A percentile compares a stretch with the other conserved stretches of the same genome.
These are phyloP conservation scores for Aleiodes leptofemur DNA, from an alignment of 2,888 invertebrate genomes.

Conservation along the genomic window DNA sequence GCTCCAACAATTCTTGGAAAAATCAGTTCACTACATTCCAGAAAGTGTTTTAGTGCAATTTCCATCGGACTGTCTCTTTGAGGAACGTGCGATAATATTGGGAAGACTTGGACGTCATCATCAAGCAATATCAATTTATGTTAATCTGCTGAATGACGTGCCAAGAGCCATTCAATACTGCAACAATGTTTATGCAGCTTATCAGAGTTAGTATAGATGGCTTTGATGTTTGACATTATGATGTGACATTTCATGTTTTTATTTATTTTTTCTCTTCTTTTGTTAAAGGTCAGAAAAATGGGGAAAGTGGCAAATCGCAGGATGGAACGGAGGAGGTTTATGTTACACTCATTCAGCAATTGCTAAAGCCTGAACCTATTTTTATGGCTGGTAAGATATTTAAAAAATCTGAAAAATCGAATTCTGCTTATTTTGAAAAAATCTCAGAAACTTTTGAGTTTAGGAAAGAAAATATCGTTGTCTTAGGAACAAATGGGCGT, in stretches of 20 bases:
- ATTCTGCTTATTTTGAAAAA: neutral
- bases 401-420: neutral
- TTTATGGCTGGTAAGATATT: slow-evolving; percentile 62
- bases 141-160: slow-evolving; percentile 89
- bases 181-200: slow-evolving; percentile 80
- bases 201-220: slow-evolving; percentile 65
- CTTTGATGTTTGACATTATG: neutral
- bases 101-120: slow-evolving; percentile 94
- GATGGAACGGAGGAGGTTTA: slow-evolving; percentile 77
- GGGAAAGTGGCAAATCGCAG: slow-evolving; percentile 63
- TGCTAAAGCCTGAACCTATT: slow-evolving; percentile 75
- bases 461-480: neutral
- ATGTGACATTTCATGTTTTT: neutral
- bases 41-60: slow-evolving; percentile 92
- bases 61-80: slow-evolving; percentile 89
- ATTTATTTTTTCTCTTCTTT: neutral
- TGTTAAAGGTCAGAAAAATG: slow-evolving; percentile 60
- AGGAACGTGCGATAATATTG: slow-evolving; percentile 95
- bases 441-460: no score
- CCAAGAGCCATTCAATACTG: slow-evolving; percentile 91
- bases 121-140: slow-evolving; percentile 94
- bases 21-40: slow-evolving; percentile 88
- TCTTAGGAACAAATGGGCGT: no score
- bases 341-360: slow-evolving; percentile 78
- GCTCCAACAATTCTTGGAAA: slow-evolving; percentile 87